Conservation (phyloP, 2,113 vertebrate species). For the Lota lota region DNA sequence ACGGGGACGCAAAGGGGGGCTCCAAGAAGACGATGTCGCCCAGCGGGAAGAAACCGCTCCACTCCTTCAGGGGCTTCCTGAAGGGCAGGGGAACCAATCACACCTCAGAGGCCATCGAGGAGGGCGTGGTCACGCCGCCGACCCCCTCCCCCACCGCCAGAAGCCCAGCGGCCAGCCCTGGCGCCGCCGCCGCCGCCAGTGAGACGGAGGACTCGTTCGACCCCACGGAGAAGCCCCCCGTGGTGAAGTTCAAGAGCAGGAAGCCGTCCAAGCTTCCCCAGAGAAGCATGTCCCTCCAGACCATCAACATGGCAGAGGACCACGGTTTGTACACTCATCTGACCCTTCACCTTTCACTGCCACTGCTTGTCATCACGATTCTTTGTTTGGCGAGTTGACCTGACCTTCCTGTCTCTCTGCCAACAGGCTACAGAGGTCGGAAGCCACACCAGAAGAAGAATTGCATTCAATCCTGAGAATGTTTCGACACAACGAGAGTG, state of each 20-base stretch:
- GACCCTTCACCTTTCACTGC: background rate
- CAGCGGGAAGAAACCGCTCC: constrained; percentile 55
- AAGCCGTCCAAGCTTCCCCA: constrained; percentile 56
- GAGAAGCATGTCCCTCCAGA: constrained; percentile 69
- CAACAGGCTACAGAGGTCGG: constrained; percentile 52
- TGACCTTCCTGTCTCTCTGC: constrained; percentile 1
- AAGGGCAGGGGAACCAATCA: constrained; percentile 53
- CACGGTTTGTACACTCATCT: constrained; percentile 51
- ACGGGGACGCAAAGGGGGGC: constrained; percentile 30
- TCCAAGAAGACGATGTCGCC: constrained; percentile 32
- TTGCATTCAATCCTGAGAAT: constrained; percentile 74
- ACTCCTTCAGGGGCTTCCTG: constrained; percentile 66
- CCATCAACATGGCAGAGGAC: constrained; percentile 55
- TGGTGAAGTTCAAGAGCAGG: constrained; percentile 51
- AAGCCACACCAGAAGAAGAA: constrained; percentile 63
- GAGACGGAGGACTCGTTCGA: constrained; percentile 67
- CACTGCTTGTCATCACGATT: background rate
- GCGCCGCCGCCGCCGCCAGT: constrained; percentile 18
- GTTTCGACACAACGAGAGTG: background rate
- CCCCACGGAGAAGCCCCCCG: constrained; percentile 47
- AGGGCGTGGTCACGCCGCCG: constrained; percentile 39
- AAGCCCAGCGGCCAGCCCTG: background rate
- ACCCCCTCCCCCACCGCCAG: constrained; percentile 12
- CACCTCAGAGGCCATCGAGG: constrained; percentile 39
- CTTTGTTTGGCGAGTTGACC: background rate